A percentile compares a stretch with the other conserved stretches of the same genome.
Evolutionary conservation across 2,113 vertebrate species (phyloP).

Genomic region (Heptranchias perlo): DNA sequence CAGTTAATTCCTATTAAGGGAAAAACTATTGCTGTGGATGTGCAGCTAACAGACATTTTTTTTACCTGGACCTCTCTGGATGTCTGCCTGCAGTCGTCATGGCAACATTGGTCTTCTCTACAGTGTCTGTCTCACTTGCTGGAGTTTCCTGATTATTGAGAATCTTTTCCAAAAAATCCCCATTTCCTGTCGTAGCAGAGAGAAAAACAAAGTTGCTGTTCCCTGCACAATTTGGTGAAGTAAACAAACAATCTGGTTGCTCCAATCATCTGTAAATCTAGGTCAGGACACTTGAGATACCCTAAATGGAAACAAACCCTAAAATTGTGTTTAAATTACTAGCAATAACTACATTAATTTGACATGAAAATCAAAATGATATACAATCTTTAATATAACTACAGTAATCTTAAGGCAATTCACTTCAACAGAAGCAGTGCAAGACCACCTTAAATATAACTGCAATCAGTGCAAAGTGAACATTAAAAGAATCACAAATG

Average conservation of each 20-base stretch:
- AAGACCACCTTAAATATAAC: neutral
- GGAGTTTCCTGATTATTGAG: conserved; percentile 33
- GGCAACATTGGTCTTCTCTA: conserved; percentile 13
- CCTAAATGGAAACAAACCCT: neutral
- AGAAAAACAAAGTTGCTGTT: conserved; percentile 10
- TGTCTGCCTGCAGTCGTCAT: conserved; percentile 32
- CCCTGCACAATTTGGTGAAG: neutral
- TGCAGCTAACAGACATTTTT: conserved; percentile 22
- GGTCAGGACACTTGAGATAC: neutral
- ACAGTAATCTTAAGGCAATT: neutral
- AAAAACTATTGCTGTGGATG: conserved; percentile 11
- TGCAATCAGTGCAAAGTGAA: neutral
- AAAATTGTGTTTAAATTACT: neutral
- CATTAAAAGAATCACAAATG: neutral
- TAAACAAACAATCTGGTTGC: neutral
- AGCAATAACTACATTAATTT: conserved; percentile 19
- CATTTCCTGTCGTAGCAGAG: neutral
- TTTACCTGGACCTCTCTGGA: conserved; percentile 37
- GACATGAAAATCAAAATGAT: conserved; percentile 1
- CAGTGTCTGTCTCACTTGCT: neutral
- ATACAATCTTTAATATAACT: neutral
- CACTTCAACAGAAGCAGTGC: neutral
- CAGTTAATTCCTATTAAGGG: conserved; percentile 36
- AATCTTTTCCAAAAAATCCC: conserved; percentile 26
- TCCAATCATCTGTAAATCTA: conserved; percentile 14